Conservation (phyloP, 2,113 vertebrate species). For the Natator depressus region DNA sequence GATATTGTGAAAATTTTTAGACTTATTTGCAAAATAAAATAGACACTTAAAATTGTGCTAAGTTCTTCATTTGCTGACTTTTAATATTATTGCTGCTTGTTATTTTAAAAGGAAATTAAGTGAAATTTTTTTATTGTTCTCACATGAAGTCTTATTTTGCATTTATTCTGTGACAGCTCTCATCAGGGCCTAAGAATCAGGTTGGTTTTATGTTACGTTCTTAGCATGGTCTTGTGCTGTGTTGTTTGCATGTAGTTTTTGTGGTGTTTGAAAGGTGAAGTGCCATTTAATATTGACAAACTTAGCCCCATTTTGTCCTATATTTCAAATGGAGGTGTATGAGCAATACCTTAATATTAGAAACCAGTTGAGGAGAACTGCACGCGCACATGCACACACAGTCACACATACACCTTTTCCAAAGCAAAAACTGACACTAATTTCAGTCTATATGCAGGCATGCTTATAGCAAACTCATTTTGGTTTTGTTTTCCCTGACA, state of each 20-base stretch:
- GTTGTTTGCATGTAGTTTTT: slow-evolving; percentile 51
- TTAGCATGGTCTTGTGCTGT: slow-evolving; percentile 47
- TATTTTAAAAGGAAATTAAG: neutral
- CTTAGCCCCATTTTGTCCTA: neutral
- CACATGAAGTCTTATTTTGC: slow-evolving; percentile 18
- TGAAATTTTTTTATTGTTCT: slow-evolving; percentile 13
- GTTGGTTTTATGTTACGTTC: slow-evolving; percentile 40
- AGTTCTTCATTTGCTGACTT: neutral
- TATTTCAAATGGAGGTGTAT: neutral
- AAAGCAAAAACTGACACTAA: neutral
- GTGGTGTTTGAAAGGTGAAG: slow-evolving; percentile 15
- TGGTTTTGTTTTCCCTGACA: neutral
- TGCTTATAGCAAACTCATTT: neutral
- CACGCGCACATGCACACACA: too few species aligned
- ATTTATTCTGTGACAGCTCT: slow-evolving; percentile 51
- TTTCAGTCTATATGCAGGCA: neutral
- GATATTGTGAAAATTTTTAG: neutral
- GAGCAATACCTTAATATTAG: neutral
- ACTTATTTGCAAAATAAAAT: neutral
- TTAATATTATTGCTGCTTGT: neutral
- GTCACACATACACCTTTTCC: neutral
- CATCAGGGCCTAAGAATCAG: slow-evolving; percentile 49
- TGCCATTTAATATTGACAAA: neutral
- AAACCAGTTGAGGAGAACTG: neutral
- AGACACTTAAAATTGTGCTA: neutral